phyloP scores from a whole-genome alignment of 1,140 invertebrate species.

The Drosophila busckii region DNA sequence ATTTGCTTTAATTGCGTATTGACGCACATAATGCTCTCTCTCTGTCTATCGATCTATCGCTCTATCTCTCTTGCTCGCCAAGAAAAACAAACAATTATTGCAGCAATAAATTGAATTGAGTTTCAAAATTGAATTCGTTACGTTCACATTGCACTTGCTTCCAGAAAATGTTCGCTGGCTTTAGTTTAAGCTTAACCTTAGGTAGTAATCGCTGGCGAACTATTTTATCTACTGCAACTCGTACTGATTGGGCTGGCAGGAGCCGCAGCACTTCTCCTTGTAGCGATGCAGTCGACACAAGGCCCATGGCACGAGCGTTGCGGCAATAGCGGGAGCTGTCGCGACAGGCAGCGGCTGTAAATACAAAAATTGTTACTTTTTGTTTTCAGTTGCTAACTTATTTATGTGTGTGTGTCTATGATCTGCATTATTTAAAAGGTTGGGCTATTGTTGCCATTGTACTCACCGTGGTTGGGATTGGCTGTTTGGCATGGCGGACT shows the following conservation, averaged over 20 bases:
- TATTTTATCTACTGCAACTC: constrained; percentile 42
- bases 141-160: too few species aligned
- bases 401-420: background rate
- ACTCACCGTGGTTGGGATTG: too few species aligned
- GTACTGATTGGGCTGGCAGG: constrained; percentile 81
- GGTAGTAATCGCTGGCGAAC: constrained; percentile 12
- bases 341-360: constrained; percentile 80
- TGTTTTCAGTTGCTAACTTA: background rate
- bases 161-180: constrained; percentile 57
- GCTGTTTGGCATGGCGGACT: constrained; percentile 83
- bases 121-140: too few species aligned
- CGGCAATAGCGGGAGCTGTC: constrained; percentile 89
- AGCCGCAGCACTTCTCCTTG: constrained; percentile 90
- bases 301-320: constrained; percentile 89
- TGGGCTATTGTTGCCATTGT: constrained; percentile 69
- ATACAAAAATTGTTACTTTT: background rate
- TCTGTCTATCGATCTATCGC: background rate
- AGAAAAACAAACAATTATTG: too few species aligned
- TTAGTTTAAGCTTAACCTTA: constrained; percentile 8
- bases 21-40: background rate
- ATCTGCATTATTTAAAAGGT: too few species aligned
- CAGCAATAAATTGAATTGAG: too few species aligned
- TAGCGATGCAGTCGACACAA: constrained; percentile 90
- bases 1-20: constrained; percentile 8
- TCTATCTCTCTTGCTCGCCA: background rate